Percentiles rank a stretch among this genome's conserved stretches.
Conservation (phyloP, 2,888 invertebrate genomes). For the Notocelia uddmanniana region DNA sequence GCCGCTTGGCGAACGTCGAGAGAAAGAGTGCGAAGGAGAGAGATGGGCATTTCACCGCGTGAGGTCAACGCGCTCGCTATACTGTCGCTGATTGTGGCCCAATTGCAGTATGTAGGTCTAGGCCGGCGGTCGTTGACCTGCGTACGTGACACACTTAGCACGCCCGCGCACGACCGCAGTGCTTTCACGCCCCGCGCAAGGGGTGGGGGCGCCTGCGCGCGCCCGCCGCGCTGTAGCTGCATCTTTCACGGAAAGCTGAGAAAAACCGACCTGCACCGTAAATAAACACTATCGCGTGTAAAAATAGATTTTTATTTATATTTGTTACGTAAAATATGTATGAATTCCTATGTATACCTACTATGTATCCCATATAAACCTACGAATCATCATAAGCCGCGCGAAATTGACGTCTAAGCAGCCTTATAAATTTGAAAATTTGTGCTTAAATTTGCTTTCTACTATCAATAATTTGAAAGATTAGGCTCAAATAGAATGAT, state of each 20-base stretch:
- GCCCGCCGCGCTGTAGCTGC: conserved; percentile 40
- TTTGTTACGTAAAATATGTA: too few relatives aligned
- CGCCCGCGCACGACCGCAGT: conserved; percentile 77
- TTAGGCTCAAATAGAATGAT: neutral
- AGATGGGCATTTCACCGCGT: conserved; percentile 84
- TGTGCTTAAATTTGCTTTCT: conserved; percentile 1
- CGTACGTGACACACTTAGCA: conserved; percentile 81
- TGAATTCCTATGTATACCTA: too few relatives aligned
- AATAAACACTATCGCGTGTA: conserved; percentile 50
- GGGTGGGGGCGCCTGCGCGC: conserved; percentile 65
- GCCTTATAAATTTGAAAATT: conserved; percentile 7
- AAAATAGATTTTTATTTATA: conserved; percentile 25
- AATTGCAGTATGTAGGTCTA: conserved; percentile 85
- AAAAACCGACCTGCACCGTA: conserved; percentile 61
- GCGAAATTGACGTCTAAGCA: neutral
- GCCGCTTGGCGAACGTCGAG: conserved; percentile 69
- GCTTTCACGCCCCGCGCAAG: conserved; percentile 79
- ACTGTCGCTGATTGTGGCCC: conserved; percentile 86
- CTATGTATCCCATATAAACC: too few relatives aligned
- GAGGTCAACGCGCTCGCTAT: conserved; percentile 82
- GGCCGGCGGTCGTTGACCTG: conserved; percentile 86
- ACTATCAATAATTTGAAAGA: neutral
- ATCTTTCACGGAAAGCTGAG: conserved; percentile 75
- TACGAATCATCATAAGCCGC: too few relatives aligned
- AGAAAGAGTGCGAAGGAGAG: conserved; percentile 84